Conservation (phyloP, 23 tunicate genomes). For the Trididemnum miniatum region DNA sequence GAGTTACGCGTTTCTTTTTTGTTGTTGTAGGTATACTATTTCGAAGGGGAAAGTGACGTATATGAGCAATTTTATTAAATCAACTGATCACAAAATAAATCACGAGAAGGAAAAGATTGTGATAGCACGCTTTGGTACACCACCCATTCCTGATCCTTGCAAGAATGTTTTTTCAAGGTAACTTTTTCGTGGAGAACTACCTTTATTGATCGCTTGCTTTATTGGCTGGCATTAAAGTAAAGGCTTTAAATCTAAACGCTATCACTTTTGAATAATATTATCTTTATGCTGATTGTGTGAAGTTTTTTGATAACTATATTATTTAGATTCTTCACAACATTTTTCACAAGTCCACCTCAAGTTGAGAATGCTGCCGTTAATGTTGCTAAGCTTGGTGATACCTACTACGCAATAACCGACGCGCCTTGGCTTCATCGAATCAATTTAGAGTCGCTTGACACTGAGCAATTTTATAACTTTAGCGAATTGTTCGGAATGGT, state of each 20-base stretch:
- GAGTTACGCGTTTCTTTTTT: too few relatives aligned
- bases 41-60: constrained; percentile 26
- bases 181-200: neutral
- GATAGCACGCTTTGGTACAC: constrained; percentile 22
- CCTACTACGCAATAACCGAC: constrained; percentile 45
- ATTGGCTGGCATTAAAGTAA: too few relatives aligned
- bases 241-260: too few relatives aligned
- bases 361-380: constrained; percentile 23
- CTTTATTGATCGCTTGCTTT: too few relatives aligned
- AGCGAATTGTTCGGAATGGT: neutral
- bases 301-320: too few relatives aligned
- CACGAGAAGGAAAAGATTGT: constrained; percentile 10
- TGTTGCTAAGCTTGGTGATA: constrained; percentile 20
- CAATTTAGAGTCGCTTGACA: constrained; percentile 32
- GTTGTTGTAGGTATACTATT: constrained; percentile 40
- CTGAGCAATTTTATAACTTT: neutral
- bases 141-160: constrained; percentile 41
- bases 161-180: constrained; percentile 42
- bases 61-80: constrained; percentile 35
- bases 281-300: too few relatives aligned
- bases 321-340: constrained; percentile 10
- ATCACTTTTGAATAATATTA: too few relatives aligned
- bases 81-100: constrained; percentile 25
- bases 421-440: constrained; percentile 16
- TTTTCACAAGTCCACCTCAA: neutral